Evolutionary conservation across 2,888 invertebrate genomes (phyloP).

Genomic region (Eulithis prunata): DNA sequence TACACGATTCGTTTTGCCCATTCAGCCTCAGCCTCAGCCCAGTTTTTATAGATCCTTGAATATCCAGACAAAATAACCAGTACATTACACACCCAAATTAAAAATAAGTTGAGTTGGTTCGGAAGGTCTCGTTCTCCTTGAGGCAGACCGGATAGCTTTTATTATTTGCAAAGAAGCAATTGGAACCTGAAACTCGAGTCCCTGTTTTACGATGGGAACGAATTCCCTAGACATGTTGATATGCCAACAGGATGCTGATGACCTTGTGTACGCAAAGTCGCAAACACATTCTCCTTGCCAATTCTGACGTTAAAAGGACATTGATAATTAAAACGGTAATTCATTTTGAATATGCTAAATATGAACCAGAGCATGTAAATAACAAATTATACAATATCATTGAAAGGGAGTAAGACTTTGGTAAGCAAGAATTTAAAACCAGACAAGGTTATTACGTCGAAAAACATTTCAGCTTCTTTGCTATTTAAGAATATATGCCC

Average conservation of each 20-base stretch:
- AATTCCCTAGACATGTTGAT: slow-evolving; percentile 24
- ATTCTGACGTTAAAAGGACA: slow-evolving; percentile 47
- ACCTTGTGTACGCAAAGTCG: slow-evolving; percentile 67
- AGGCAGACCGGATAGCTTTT: slow-evolving; percentile 29
- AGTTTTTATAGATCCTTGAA: neutral
- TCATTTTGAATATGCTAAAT: slow-evolving; percentile 18
- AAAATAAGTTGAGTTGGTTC: slow-evolving; percentile 6
- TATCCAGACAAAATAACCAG: slow-evolving; percentile 12
- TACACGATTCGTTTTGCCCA: neutral
- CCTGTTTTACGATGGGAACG: slow-evolving; percentile 30
- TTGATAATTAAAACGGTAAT: slow-evolving; percentile 10
- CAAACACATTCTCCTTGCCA: slow-evolving; percentile 67
- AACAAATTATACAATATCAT: slow-evolving; percentile 6
- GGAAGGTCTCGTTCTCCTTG: slow-evolving; percentile 19
- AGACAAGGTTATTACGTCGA: slow-evolving; percentile 10
- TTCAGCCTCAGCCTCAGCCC: neutral
- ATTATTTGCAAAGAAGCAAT: slow-evolving; percentile 22
- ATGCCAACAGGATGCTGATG: slow-evolving; percentile 47
- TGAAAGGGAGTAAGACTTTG: slow-evolving; percentile 10
- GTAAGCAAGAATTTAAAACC: neutral
- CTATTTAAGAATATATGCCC: slow-evolving; percentile 10
- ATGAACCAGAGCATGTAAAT: neutral
- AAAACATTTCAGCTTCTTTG: slow-evolving; percentile 14
- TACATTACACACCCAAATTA: neutral
- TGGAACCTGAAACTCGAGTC: slow-evolving; percentile 16